Evolutionary conservation across 2,797 vertebrate genomes (phyloP).

Genomic region (Myotis daubentonii): DNA sequence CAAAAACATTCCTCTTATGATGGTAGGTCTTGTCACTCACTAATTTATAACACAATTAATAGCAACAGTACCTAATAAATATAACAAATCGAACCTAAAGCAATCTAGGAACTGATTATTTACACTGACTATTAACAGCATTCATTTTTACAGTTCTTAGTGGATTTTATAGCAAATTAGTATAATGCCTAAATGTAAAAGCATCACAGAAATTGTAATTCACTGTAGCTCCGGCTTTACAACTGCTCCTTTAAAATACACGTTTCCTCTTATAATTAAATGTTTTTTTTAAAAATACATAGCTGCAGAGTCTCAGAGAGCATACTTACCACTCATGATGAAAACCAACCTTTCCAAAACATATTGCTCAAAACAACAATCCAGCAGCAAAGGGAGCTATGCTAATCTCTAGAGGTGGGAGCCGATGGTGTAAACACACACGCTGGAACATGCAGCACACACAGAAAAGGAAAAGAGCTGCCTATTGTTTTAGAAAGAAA

Average conservation of each 20-base stretch:
- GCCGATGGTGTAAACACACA: slow-evolving; percentile 79
- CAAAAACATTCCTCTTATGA: slow-evolving; percentile 23
- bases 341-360: slow-evolving; percentile 86
- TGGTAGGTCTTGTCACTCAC: slow-evolving; percentile 48
- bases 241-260: slow-evolving; percentile 50
- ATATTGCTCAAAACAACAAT: slow-evolving; percentile 87
- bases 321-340: slow-evolving; percentile 90
- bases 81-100: slow-evolving; percentile 48
- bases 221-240: slow-evolving; percentile 48
- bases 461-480: slow-evolving; percentile 81
- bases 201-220: slow-evolving; percentile 59
- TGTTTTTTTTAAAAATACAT: slow-evolving; percentile 69
- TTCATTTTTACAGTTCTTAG: slow-evolving; percentile 58
- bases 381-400: slow-evolving; percentile 83
- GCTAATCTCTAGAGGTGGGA: slow-evolving; percentile 83
- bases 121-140: slow-evolving; percentile 34
- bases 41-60: slow-evolving; percentile 63
- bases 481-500: slow-evolving; percentile 82
- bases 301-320: slow-evolving; percentile 70
- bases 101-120: slow-evolving; percentile 47
- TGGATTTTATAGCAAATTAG: slow-evolving; percentile 61
- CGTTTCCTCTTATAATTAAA: slow-evolving; percentile 54
- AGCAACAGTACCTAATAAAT: slow-evolving; percentile 36
- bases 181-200: slow-evolving; percentile 58
- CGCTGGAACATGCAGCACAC: slow-evolving; percentile 80